Evolutionary conservation across 2,888 invertebrate species (phyloP).

Genomic region (Mechanitis mazaeus): DNA sequence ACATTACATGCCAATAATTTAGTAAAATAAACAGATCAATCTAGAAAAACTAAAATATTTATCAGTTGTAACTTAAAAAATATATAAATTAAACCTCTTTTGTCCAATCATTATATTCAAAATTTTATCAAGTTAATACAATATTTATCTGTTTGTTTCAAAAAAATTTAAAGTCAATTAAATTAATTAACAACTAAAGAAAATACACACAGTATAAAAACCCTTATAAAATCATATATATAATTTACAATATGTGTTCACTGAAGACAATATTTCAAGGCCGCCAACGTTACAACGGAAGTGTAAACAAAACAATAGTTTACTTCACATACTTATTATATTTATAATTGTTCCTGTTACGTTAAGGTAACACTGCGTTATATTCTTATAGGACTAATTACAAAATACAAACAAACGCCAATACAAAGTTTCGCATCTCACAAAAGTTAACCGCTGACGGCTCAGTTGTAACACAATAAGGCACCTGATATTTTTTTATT

Average conservation of each 20-base stretch:
- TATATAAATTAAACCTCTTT: too few relatives aligned
- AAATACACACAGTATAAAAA: neutral
- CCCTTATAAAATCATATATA: neutral
- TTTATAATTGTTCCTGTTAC: too few relatives aligned
- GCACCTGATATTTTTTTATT: conserved; percentile 1
- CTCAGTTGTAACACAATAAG: conserved; percentile 5
- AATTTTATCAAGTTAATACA: too few relatives aligned
- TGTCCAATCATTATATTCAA: too few relatives aligned
- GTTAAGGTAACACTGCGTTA: too few relatives aligned
- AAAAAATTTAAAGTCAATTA: neutral
- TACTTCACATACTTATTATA: neutral
- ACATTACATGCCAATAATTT: too few relatives aligned
- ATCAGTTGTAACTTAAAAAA: too few relatives aligned
- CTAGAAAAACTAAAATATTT: too few relatives aligned
- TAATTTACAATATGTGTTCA: neutral
- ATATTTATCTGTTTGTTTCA: neutral
- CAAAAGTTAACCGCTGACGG: conserved; percentile 3
- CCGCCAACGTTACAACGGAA: neutral
- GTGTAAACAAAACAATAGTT: neutral
- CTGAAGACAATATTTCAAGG: neutral
- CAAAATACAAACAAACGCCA: too few relatives aligned
- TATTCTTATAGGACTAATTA: too few relatives aligned
- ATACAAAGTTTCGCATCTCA: neutral
- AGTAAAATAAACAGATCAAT: too few relatives aligned
- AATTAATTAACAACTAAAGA: neutral